Evolutionary conservation across 2,888 invertebrate species (phyloP), one percentile per base, ranked within the genome.

Genomic region (Lasioglossum leucozonium): DNA sequence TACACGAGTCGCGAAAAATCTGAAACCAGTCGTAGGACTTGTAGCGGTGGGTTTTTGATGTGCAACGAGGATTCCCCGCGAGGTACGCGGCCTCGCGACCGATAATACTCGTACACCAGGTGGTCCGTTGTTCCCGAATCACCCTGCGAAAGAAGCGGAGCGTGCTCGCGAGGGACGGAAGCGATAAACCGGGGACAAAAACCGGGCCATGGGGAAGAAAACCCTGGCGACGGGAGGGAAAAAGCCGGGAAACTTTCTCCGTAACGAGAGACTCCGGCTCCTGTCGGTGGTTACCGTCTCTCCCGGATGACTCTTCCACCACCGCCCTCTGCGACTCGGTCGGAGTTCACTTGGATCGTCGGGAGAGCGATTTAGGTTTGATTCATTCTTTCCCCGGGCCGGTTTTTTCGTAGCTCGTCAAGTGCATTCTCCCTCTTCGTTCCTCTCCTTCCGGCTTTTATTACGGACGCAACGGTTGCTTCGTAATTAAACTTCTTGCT

Each of bases 101-200:
- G 30, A 62, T 16, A 30, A 62, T 13, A 30, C 30, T 30, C 62
- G 30, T 16, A n/a, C 58, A 30, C 62, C 62, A 62, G 62, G 62
- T 62, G 30, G 26, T 6, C 62, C 30, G 30, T 62, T 62, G 16
- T 62, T 62, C 30, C 6, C 30, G 62, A 30, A 62, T 26, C 26
- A 26, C 40, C 40, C 42, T 13, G 71, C 42, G 40, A 11, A 26
- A 26, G 30, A 22, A 51, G 71, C 72, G 81, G 79, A 82, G 89
- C 86, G 87, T 85, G 86, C 51, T 74, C 72, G 72, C 69, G 67
- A 80, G 82, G 82, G 84, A 82, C 82, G 55, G 58, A 69, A 77
- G 84, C 86, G 89, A 91, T 89, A 88, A 91, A 89, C 86, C 78
- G 80, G 69, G 40, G 84, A 85, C 83, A 87, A 87, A 87, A 81